Percentiles rank a stretch among this genome's conserved stretches.
Conservation (phyloP, 2,797 vertebrate species). For the Urophycis tenuis region DNA sequence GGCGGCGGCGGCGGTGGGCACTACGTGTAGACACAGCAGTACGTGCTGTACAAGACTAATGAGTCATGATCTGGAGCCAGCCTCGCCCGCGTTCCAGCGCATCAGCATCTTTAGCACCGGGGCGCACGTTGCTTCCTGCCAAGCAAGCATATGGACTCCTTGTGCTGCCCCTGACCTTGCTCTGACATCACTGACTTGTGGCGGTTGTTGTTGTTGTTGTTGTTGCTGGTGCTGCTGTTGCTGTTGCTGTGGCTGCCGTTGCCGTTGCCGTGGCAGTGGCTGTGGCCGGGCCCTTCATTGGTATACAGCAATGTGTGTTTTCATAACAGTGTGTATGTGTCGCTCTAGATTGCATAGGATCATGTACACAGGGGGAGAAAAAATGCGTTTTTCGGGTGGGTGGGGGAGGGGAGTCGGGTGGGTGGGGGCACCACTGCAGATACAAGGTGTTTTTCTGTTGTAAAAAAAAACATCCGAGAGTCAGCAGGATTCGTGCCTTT, state of each 20-base stretch:
- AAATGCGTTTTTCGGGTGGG: background rate
- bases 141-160: conserved; percentile 49
- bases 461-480: background rate
- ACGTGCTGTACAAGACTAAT: conserved; percentile 25
- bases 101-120: conserved; percentile 50
- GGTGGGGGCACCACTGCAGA: conserved; percentile 11
- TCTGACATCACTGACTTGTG: background rate
- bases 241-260: too few relatives aligned
- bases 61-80: conserved; percentile 33
- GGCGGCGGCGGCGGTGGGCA: too few relatives aligned
- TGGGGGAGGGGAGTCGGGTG: background rate
- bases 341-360: background rate
- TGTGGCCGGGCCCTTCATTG: conserved; percentile 25
- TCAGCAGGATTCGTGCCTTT: background rate
- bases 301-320: conserved; percentile 30
- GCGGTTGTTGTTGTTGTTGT: too few relatives aligned
- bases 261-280: too few relatives aligned
- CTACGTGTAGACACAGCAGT: background rate
- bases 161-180: conserved; percentile 40
- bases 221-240: too few relatives aligned
- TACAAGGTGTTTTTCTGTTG: conserved; percentile 1
- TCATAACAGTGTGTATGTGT: conserved; percentile 16
- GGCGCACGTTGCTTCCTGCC: conserved; percentile 36
- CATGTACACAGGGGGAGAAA: background rate
- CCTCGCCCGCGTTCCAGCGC: conserved; percentile 35